Evolutionary conservation across 64 coral and sea anemone genomes (phyloP).

Genomic region (Stichodactyla mertensii): DNA sequence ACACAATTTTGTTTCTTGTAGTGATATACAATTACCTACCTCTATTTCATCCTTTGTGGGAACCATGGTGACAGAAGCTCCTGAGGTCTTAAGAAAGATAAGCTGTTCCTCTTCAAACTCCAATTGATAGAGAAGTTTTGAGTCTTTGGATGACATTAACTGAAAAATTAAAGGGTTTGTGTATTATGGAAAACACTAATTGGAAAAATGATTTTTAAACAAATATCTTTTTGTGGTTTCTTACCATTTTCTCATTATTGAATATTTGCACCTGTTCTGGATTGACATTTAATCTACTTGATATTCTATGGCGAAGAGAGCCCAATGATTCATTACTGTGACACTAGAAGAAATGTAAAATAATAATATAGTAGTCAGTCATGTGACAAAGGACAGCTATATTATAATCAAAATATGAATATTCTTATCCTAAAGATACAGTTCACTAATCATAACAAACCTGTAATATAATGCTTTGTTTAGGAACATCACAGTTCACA

Average conservation of each 20-base stretch:
- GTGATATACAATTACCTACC: constrained; percentile 11
- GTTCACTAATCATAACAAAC: constrained; percentile 9
- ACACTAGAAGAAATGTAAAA: constrained; percentile 38
- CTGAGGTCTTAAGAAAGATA: constrained; percentile 74
- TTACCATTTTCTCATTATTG: constrained; percentile 79
- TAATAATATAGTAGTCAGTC: too few relatives aligned
- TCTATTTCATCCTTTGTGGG: constrained; percentile 77
- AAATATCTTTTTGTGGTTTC: background rate
- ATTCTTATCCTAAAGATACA: too few relatives aligned
- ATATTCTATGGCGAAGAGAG: constrained; percentile 67
- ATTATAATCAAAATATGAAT: too few relatives aligned
- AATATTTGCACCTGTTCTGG: constrained; percentile 83
- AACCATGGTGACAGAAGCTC: constrained; percentile 62
- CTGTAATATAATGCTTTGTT: constrained; percentile 66
- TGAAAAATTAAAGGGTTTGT: background rate
- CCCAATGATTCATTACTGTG: constrained; percentile 80
- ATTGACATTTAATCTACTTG: constrained; percentile 58
- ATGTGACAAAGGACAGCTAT: too few relatives aligned
- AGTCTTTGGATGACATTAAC: constrained; percentile 82
- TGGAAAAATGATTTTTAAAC: too few relatives aligned
- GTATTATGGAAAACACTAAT: too few relatives aligned
- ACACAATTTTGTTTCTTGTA: background rate
- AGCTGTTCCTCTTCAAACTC: constrained; percentile 91
- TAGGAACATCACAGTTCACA: constrained; percentile 73
- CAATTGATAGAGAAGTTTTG: constrained; percentile 82